Evolutionary conservation across 1,140 invertebrate species (phyloP), one percentile per base, ranked within the genome.

Genomic region (Globodera ellingtonae): DNA sequence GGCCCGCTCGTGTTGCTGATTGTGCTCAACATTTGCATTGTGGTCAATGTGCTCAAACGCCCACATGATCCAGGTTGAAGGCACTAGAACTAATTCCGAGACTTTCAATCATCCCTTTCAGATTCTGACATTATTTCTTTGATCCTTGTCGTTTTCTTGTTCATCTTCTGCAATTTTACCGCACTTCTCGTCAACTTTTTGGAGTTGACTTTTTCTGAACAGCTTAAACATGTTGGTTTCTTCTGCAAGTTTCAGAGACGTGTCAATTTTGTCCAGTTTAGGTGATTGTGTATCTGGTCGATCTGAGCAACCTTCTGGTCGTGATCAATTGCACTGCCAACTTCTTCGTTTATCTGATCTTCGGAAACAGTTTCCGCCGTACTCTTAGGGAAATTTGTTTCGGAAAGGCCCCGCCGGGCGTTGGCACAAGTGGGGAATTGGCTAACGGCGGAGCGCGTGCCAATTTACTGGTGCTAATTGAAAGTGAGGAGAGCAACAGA

Each of bases 101-200:
- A 9, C 24, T 6, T 15, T 77, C 47, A 10, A 35, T 35, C 2
- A 66, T 44, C 9, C 47, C 69, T 35, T 24, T 35, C 62, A 77
- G 86, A 88, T 62, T 87, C 87, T 7, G 87, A 89, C 78, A 89
- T 86, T 18, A 73, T 88, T 3, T 84, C 82, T 35, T 80, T 89
- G 10, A 89, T 89, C 35, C 79, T 89, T 10, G 87, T 89, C 35
- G 87, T 89, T 10, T 89, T 83, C 67, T 79, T 89, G 66, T 89
- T 89, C 78, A 89, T 89, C 75, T 89, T 88, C 77, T 89, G 88
- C 79, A 89, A 89, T 71, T 88, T 87, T 74, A 87, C 83, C 6
- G 88, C 88, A 35, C 78, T 89, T n/a, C 65, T 89, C 46, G 85
- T 89, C 72, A 89, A 89, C 75, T 89, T 89, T 76, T 82, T 89